Base-by-base conservation (phyloP, 2,888 invertebrate species). In the Eilema griseolum region DNA sequence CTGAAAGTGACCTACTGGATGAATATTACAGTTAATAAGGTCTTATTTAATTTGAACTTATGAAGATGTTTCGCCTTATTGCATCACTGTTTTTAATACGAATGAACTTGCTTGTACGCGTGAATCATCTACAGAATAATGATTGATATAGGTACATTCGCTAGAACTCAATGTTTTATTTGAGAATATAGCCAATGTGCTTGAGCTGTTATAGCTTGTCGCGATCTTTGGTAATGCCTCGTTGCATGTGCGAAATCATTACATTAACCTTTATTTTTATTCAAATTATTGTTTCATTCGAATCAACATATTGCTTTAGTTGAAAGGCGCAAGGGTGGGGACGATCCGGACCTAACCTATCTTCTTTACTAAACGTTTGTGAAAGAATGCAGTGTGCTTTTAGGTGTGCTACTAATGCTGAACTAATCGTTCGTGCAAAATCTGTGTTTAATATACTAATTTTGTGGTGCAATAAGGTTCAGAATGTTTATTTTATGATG, bases 341-440 rank as follows among this genome's bases (percentile, higher is more conserved):
- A 88, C 85, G 86, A 81, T 80, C 73, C 81, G 84, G 82, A 84
- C 82, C 84, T 88, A 86, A 90, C 85, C 86, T 85, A 72, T 86
- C 85, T 86, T 85, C 85, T 87, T 79, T 81, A 85, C 87, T 87
- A 78, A 83, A 73, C 79, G 72, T 86, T 86, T 86, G 72, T 91
- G 91, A 90, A 88, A 87, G 92, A 92, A 93, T 93, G 93, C 89
- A 77, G 88, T 92, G 90, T 91, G 94, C 94, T 94, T 94, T 78
- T 93, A 89, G 90, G 90, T 93, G 92, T 94, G 93, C 93, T 90
- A 92, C 90, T 92, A 91, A 93, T 86, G 90, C 89, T 86, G 86
- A 61, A 91, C 85, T 89, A 88, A 90, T 83, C 84, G 85, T 87
- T 37, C 86, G 86, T 89, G 82, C 75, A 79, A 82, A 86, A 85